Percentiles rank a stretch among this genome's conserved stretches.
phyloP scores from a whole-genome alignment of 2,888 invertebrate genomes.

The Danaus chrysippus region DNA sequence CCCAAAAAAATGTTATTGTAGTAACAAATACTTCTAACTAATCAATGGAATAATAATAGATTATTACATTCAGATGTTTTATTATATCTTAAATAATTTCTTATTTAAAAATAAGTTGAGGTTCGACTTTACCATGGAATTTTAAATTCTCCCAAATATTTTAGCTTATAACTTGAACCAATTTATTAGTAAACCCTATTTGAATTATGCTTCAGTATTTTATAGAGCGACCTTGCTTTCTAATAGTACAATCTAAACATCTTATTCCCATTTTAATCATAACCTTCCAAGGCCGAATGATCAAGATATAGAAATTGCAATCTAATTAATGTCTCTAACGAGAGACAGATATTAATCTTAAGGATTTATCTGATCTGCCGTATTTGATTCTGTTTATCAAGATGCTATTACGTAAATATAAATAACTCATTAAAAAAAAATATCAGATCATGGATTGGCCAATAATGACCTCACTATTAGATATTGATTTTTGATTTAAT shows the following conservation, averaged over 20 bases:
- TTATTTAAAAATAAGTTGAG: too few species aligned
- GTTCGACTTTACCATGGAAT: neutral
- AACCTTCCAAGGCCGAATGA: conserved; percentile 66
- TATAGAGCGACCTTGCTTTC: conserved; percentile 68
- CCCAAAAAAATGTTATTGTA: too few species aligned
- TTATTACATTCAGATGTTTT: too few species aligned
- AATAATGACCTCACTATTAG: neutral
- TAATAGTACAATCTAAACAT: conserved; percentile 55
- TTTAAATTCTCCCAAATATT: conserved; percentile 27
- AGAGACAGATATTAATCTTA: conserved; percentile 32
- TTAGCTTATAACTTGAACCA: conserved; percentile 21
- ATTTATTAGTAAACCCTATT: conserved; percentile 37
- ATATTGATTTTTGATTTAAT: neutral
- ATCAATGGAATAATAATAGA: too few species aligned
- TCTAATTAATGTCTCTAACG: conserved; percentile 41
- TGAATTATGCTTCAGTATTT: conserved; percentile 40
- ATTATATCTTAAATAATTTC: too few species aligned
- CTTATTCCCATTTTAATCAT: conserved; percentile 68
- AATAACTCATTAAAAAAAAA: conserved; percentile 10
- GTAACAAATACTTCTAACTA: too few species aligned
- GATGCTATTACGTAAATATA: conserved; percentile 52
- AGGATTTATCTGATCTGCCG: conserved; percentile 53
- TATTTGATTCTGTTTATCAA: conserved; percentile 61
- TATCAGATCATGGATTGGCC: conserved; percentile 3
- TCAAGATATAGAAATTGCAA: conserved; percentile 53